Percentiles rank a stretch among this genome's conserved stretches.
These are phyloP conservation scores for Tonatia bakeri DNA, from an alignment of 2,113 vertebrate genomes.

Conservation along the genomic window DNA sequence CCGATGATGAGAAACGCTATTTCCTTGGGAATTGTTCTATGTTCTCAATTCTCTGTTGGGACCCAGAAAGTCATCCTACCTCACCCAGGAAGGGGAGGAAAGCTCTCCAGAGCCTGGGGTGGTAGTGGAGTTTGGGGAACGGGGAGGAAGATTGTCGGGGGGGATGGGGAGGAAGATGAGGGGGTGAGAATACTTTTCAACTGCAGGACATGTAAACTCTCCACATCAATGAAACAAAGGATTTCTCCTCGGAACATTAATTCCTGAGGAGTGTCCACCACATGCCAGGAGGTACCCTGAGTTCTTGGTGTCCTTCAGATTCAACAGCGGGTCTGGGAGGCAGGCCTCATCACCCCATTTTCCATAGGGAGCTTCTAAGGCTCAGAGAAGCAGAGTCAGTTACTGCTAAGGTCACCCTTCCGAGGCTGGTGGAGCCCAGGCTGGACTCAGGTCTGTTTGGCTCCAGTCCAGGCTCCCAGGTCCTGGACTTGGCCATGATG, in stretches of 20 bases:
- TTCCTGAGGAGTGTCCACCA: fast-evolving
- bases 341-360: fast-evolving
- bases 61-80: background rate
- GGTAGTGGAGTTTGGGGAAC: fast-evolving
- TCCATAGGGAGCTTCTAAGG: background rate
- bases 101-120: fast-evolving
- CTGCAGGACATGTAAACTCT: fast-evolving
- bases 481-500: background rate
- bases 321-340: background rate
- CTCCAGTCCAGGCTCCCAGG: too few relatives aligned
- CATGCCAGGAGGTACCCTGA: fast-evolving
- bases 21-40: background rate
- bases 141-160: too few relatives aligned
- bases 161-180: too few relatives aligned
- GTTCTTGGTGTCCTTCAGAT: fast-evolving
- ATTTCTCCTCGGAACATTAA: background rate
- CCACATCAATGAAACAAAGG: fast-evolving
- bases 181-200: background rate
- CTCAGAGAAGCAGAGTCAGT: background rate
- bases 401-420: background rate
- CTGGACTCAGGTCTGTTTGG: background rate
- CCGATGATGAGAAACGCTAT: background rate
- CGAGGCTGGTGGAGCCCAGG: background rate
- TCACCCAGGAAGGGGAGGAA: background rate
- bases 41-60: background rate